phyloP scores from a whole-genome alignment of 2,113 vertebrate species.

The Alethe diademata region DNA sequence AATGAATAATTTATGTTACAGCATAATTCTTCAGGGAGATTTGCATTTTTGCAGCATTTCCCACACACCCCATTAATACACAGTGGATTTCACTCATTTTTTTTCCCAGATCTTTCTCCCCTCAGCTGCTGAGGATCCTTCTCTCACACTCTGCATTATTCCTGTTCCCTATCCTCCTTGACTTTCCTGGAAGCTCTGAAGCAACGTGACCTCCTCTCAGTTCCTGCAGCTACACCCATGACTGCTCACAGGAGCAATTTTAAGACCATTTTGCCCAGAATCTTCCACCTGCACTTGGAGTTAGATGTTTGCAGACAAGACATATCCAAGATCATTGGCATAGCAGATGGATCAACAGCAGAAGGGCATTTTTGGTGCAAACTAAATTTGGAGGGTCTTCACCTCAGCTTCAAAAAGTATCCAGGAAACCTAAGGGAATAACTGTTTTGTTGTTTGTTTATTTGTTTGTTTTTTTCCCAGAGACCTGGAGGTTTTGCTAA shows the following conservation, averaged over 20 bases:
- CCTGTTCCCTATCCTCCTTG: not conserved
- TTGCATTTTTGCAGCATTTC: not conserved
- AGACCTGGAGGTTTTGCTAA: not conserved
- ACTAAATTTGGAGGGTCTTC: not conserved
- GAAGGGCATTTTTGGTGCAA: not conserved
- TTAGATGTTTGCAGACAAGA: not conserved
- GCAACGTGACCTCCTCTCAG: not conserved
- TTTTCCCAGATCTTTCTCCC: not conserved
- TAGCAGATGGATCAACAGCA: not conserved
- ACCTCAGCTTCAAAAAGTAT: not conserved
- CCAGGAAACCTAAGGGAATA: not conserved
- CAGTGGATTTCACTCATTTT: not conserved
- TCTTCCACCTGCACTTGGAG: not conserved
- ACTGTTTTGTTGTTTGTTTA: not conserved
- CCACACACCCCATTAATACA: accelerated
- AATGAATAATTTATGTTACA: not conserved
- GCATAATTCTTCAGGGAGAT: not conserved
- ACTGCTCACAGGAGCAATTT: not conserved
- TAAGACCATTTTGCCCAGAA: not conserved
- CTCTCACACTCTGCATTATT: not conserved
- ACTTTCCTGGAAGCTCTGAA: not conserved
- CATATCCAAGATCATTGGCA: not conserved
- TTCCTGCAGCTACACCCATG: not conserved
- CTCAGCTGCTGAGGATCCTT: not conserved
- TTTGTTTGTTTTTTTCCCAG: not conserved